These are phyloP conservation scores for Trichosurus vulpecula DNA, from an alignment of 2,797 vertebrate species.

Conservation along the genomic window DNA sequence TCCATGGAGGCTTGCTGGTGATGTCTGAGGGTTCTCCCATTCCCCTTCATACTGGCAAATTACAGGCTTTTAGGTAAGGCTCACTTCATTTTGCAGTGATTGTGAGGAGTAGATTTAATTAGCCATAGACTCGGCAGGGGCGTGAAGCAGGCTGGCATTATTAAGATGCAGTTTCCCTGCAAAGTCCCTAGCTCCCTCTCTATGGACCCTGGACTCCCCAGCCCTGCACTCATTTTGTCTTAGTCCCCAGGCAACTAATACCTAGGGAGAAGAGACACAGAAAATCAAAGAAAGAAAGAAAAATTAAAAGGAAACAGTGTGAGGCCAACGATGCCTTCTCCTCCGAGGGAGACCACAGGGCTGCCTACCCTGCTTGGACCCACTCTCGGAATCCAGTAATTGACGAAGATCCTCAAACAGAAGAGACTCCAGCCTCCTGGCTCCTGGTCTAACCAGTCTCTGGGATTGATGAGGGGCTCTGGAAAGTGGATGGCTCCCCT, in stretches of 20 bases:
- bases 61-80: constrained; percentile 55
- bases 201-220: background rate
- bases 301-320: background rate
- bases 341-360: background rate
- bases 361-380: background rate
- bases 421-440: background rate
- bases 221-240: background rate
- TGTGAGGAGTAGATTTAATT: constrained; percentile 52
- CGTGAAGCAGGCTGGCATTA: constrained; percentile 28
- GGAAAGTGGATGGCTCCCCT: background rate
- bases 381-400: background rate
- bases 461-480: background rate
- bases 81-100: background rate
- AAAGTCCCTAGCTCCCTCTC: background rate
- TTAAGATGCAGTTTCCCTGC: background rate
- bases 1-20: background rate
- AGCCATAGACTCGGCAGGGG: constrained; percentile 29
- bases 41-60: constrained; percentile 45
- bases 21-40: background rate
- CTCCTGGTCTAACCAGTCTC: background rate
- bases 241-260: background rate
- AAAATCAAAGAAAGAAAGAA: background rate
- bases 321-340: background rate
- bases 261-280: background rate
- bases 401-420: background rate